A percentile compares a stretch with the other conserved stretches of the same genome.
Conservation (phyloP, 2,113 vertebrate species). For the Oncorhynchus keta region DNA sequence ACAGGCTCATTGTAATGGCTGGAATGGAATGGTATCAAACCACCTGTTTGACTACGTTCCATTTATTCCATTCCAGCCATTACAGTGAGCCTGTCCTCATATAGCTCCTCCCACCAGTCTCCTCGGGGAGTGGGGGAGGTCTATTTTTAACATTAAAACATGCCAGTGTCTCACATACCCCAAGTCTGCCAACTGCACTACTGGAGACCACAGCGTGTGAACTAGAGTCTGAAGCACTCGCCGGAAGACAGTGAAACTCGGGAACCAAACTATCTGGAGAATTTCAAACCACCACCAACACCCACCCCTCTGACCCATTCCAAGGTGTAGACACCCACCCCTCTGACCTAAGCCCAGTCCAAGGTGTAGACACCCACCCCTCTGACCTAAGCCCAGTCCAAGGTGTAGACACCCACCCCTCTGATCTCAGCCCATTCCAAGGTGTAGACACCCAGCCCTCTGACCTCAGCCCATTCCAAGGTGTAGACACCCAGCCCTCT, state of each 20-base stretch:
- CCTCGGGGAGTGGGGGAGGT: too few relatives aligned
- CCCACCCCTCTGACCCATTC: too few relatives aligned
- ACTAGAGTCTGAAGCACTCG: constrained; percentile 12
- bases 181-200: not conserved
- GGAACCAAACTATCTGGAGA: constrained; percentile 5
- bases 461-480: not conserved
- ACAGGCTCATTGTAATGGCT: too few relatives aligned
- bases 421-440: not conserved
- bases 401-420: constrained; percentile 12
- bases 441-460: constrained; percentile 16
- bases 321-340: constrained; percentile 14
- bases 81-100: too few relatives aligned
- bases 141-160: not conserved
- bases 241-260: constrained; percentile 23
- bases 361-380: constrained; percentile 16
- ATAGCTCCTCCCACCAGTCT: too few relatives aligned
- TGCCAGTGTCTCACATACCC: not conserved
- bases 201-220: not conserved
- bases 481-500: constrained; percentile 20
- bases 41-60: too few relatives aligned
- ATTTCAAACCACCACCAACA: constrained; percentile 6
- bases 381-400: not conserved
- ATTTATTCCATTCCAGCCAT: too few relatives aligned
- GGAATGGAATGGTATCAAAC: too few relatives aligned
- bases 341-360: too few relatives aligned